Evolutionary conservation across 2,797 vertebrate genomes (phyloP).

Genomic region (Pristis pectinata): DNA sequence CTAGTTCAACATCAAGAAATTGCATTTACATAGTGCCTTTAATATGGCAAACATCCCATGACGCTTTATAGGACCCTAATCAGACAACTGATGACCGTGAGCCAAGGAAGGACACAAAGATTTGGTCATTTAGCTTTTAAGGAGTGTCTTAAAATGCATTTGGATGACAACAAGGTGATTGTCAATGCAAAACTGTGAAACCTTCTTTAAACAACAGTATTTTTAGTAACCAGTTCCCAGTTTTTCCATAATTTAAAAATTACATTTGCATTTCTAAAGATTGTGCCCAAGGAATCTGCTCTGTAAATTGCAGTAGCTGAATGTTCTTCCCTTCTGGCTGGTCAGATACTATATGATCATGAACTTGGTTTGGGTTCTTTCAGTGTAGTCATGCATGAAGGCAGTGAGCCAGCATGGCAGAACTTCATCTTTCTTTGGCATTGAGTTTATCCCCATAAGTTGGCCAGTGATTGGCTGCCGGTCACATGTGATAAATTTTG

Average conservation of each 20-base stretch:
- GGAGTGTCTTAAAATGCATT: background rate
- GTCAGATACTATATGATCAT: background rate
- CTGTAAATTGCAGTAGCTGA: background rate
- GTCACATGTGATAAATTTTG: background rate
- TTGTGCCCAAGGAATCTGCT: background rate
- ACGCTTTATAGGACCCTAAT: background rate
- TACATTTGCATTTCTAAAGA: background rate
- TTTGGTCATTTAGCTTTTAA: background rate
- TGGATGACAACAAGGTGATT: background rate
- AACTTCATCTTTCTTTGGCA: background rate
- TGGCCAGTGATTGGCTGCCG: background rate
- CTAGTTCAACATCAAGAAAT: background rate
- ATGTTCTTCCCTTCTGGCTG: background rate
- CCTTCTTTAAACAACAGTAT: background rate
- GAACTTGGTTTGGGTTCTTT: background rate
- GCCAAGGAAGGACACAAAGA: background rate
- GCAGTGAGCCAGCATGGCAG: background rate
- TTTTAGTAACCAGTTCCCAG: background rate
- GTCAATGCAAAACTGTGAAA: background rate
- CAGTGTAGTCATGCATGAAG: background rate
- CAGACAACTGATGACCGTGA: background rate
- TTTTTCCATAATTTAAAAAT: background rate
- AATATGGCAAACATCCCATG: background rate
- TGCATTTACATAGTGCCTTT: background rate
- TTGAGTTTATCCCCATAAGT: background rate